Evolutionary conservation across 2,797 vertebrate genomes (phyloP), one percentile per base, ranked within the genome.

Genomic region (Onychomys torridus): DNA sequence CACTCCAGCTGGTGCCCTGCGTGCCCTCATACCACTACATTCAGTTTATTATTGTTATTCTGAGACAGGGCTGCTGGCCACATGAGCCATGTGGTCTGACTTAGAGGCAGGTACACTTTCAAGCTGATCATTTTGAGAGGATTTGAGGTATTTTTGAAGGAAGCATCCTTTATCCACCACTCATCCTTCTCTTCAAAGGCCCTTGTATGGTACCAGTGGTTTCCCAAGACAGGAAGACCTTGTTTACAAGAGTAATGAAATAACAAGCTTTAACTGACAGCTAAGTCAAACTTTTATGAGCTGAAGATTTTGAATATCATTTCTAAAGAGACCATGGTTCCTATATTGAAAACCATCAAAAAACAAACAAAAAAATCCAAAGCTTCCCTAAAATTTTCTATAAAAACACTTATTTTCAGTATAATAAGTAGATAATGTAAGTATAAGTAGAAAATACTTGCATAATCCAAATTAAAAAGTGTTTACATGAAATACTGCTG

Each of bases 401-500:
- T 65, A 67, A 52, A 93, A 96, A 79, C 40, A 90, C 57, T 95
- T 97, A 0, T 67, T 93, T 97, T 94, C 86, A 93, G 55, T 89
- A 76, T 92, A 73, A 43, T 43, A 94, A 75, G n/a, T 59, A 67
- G 29, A 86, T 90, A 85, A 85, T 40, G 96, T 90, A 73, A 93
- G 52, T 90, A 43, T n/a, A 94, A 71, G 29, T 59, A 61, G 29
- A 89, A 92, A 84, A 86, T 40, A 96, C 89, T 92, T 83, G 34
- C 83, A 93, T 76, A 93, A 93, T 86, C 91, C 78, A 63, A 81
- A 93, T 73, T 83, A 82, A 17, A 79, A 79, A 25, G 86, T 25
- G 37, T 86, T 93, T 67, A 97, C 67, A 97, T 65, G 93, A 95
- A 98, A 81, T 37, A 61, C 91, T 90, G 29, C 88, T 96, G 17